Percentiles rank a stretch among this genome's conserved stretches.
Evolutionary conservation across 2,797 vertebrate species (phyloP).

Genomic region (Alcedo atthis): DNA sequence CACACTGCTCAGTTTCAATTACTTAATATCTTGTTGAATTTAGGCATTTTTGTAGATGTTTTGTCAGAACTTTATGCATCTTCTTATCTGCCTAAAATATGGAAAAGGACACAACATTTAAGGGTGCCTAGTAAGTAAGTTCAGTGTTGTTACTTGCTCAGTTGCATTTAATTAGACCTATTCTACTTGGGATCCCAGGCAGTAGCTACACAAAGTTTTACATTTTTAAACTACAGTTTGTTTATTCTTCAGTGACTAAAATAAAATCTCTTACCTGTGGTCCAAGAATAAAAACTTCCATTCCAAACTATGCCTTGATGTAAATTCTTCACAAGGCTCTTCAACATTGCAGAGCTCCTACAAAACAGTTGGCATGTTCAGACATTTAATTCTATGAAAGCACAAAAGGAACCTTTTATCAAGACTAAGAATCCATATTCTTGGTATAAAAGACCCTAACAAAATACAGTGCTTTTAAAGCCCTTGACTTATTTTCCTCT

Average conservation of each 20-base stretch:
- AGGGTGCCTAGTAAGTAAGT: neutral
- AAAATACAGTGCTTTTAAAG: neutral
- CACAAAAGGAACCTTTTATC: neutral
- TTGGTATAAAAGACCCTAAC: neutral
- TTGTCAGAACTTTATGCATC: neutral
- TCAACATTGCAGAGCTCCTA: conserved; percentile 87
- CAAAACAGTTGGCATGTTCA: conserved; percentile 39
- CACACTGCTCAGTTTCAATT: neutral
- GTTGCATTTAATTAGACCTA: neutral
- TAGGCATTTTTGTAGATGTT: neutral
- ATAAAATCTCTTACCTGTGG: conserved; percentile 81
- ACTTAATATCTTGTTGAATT: neutral
- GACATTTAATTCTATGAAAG: neutral
- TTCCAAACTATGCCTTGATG: conserved; percentile 86
- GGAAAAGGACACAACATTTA: neutral
- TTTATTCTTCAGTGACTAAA: neutral
- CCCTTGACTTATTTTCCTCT: neutral
- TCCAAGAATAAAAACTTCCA: conserved; percentile 88
- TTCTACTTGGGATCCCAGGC: neutral
- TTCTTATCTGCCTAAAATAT: neutral
- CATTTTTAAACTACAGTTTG: neutral
- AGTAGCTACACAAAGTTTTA: neutral
- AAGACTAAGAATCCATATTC: neutral
- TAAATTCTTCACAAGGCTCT: conserved; percentile 85
- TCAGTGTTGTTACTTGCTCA: neutral